phyloP scores from a whole-genome alignment of 2,113 vertebrate species.

The Eptesicus fuscus region DNA sequence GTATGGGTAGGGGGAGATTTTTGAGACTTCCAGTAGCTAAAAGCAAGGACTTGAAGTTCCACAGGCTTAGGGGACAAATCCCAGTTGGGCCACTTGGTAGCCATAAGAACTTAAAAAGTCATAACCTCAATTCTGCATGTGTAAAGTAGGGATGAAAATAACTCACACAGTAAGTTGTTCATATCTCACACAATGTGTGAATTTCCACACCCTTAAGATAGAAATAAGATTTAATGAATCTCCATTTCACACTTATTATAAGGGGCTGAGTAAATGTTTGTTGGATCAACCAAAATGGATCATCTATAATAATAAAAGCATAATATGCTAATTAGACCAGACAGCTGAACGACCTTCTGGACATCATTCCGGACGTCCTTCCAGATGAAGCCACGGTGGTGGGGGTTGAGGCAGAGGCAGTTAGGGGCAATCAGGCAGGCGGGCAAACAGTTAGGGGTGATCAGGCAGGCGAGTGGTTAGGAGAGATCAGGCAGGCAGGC shows the following conservation, averaged over 20 bases:
- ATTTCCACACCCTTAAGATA: neutral
- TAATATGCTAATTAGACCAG: no score
- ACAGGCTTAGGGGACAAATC: neutral
- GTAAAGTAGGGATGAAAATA: neutral
- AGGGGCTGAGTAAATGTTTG: conserved; percentile 13
- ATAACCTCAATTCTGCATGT: neutral
- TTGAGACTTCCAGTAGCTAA: neutral
- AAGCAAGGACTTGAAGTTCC: neutral
- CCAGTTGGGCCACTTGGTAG: neutral
- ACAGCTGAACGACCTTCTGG: no score
- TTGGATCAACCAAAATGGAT: neutral
- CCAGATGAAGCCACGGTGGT: no score
- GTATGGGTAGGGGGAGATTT: neutral
- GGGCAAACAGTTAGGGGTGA: no score
- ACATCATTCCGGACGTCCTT: no score
- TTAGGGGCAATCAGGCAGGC: no score
- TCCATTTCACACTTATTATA: neutral
- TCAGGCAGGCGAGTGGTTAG: no score
- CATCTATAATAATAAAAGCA: no score
- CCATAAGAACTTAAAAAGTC: neutral
- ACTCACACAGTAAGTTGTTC: neutral
- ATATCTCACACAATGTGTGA: neutral
- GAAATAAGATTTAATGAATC: conserved; percentile 17
- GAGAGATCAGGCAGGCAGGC: no score
- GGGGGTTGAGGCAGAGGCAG: no score